These are phyloP conservation scores for Neostethus bicornis DNA, from an alignment of 2,797 vertebrate genomes.

Conservation along the genomic window DNA sequence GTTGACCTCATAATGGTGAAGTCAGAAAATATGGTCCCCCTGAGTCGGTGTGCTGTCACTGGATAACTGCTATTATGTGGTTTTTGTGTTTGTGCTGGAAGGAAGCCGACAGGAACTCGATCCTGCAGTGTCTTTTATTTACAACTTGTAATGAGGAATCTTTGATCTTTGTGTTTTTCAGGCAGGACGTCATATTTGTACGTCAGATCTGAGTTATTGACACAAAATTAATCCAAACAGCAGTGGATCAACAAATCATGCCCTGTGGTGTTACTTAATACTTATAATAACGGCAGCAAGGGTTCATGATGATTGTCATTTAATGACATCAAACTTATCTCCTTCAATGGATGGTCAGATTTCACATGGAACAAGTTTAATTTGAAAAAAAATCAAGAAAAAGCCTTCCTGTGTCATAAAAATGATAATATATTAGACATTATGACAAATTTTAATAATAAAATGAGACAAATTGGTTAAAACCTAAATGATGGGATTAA, in stretches of 20 bases:
- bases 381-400: neutral
- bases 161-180: conserved; percentile 35
- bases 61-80: conserved; percentile 56
- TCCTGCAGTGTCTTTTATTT: conserved; percentile 45
- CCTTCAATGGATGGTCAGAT: neutral
- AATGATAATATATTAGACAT: neutral
- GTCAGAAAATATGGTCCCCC: conserved; percentile 43
- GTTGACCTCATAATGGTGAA: conserved; percentile 25
- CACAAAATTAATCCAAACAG: neutral
- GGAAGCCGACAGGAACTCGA: conserved; percentile 59
- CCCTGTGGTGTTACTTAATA: neutral
- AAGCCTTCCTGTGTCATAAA: neutral
- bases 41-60: conserved; percentile 13
- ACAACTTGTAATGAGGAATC: conserved; percentile 26
- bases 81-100: conserved; percentile 28
- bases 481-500: too few species aligned
- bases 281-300: neutral
- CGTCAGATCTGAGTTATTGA: conserved; percentile 14
- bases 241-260: neutral
- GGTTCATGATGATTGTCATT: neutral
- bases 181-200: conserved; percentile 23
- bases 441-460: too few species aligned
- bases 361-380: too few species aligned
- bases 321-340: neutral
- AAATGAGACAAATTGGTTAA: too few species aligned